These are phyloP conservation scores for Alcis repandata DNA, from an alignment of 2,888 invertebrate species.

Conservation along the genomic window DNA sequence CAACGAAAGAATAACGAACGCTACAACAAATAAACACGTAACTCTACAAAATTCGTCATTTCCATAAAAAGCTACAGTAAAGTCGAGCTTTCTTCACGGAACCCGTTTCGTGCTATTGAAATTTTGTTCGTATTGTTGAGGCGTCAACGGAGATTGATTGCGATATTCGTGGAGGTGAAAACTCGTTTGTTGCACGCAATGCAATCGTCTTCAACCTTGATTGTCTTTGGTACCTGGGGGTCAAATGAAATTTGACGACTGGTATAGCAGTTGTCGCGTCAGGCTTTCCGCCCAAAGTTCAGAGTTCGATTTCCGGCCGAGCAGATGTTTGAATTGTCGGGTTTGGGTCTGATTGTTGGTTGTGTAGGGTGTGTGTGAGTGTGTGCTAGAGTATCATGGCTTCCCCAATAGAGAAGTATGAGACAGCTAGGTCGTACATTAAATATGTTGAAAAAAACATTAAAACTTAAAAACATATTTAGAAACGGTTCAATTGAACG, in stretches of 20 bases:
- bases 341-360: too few relatives aligned
- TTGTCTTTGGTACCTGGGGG: constrained; percentile 15
- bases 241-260: neutral
- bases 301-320: too few relatives aligned
- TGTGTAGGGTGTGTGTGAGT: too few relatives aligned
- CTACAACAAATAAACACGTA: neutral
- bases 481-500: too few relatives aligned
- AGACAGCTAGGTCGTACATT: too few relatives aligned
- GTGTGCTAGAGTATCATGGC: too few relatives aligned
- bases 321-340: too few relatives aligned
- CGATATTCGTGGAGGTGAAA: constrained; percentile 27
- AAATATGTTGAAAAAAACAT: too few relatives aligned
- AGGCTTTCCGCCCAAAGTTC: too few relatives aligned
- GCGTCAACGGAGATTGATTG: constrained; percentile 37
- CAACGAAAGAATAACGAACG: neutral
- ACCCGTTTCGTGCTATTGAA: constrained; percentile 24
- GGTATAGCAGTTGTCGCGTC: too few relatives aligned
- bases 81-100: constrained; percentile 11
- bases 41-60: constrained; percentile 1
- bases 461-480: too few relatives aligned
- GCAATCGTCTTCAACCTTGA: constrained; percentile 26
- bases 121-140: constrained; percentile 29
- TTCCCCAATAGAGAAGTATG: too few relatives aligned
- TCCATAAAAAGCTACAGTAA: neutral
- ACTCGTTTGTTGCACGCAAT: constrained; percentile 33